These are phyloP conservation scores for Neoarius graeffei DNA, from an alignment of 2,113 vertebrate species.

Conservation along the genomic window DNA sequence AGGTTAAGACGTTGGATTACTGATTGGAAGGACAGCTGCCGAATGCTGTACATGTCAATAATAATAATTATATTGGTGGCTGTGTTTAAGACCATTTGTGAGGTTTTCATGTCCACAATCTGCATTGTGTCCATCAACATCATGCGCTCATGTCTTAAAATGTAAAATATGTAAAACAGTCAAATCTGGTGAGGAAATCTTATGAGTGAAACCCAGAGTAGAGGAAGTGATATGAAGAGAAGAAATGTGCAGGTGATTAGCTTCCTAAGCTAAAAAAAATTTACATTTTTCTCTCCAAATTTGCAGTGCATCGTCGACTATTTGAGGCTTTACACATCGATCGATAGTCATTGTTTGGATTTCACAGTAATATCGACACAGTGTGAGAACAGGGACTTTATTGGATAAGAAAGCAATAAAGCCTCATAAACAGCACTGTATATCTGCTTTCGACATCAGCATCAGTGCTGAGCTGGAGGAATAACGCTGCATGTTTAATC, in stretches of 20 bases:
- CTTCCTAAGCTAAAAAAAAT: not conserved
- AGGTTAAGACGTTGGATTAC: not conserved
- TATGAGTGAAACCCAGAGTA: not conserved
- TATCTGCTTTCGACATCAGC: constrained; percentile 5
- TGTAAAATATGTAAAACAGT: not conserved
- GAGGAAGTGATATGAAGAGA: not conserved
- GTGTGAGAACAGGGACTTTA: constrained; percentile 11
- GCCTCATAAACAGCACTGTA: constrained; percentile 17
- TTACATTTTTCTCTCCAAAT: not conserved
- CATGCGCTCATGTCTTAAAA: not conserved
- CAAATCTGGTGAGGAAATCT: not conserved
- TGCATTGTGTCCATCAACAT: not conserved
- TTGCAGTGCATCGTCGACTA: not conserved
- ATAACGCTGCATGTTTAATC: not conserved
- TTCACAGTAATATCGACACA: constrained; percentile 5
- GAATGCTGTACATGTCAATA: not conserved
- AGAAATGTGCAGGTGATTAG: not conserved
- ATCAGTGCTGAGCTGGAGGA: not conserved
- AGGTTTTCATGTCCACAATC: not conserved
- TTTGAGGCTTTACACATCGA: not conserved
- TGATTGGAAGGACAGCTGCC: not conserved
- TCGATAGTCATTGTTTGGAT: constrained; percentile 21
- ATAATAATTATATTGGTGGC: not conserved
- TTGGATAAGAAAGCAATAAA: constrained; percentile 29
- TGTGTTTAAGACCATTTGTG: not conserved